Evolutionary conservation across 2,113 vertebrate genomes (phyloP).

Genomic region (Euleptes europaea): DNA sequence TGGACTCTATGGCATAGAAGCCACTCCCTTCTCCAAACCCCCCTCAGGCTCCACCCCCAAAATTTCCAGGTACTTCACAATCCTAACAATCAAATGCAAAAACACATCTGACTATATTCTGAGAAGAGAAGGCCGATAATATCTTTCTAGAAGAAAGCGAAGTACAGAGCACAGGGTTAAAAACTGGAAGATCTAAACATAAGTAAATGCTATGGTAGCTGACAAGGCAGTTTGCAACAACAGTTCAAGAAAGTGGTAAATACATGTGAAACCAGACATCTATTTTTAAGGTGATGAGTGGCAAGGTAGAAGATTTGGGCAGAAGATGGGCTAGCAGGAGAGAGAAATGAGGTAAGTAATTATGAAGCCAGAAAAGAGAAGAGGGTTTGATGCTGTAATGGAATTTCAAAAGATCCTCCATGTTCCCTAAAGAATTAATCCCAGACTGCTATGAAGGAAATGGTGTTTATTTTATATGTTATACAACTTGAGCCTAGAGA

Average conservation of each 20-base stretch:
- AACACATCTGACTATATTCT: background rate
- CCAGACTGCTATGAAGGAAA: no score
- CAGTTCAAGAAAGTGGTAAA: background rate
- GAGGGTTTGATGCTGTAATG: no score
- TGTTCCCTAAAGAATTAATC: no score
- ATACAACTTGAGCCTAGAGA: no score
- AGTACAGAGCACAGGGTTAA: background rate
- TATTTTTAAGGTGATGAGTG: constrained; percentile 2
- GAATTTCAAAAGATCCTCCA: no score
- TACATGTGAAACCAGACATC: background rate
- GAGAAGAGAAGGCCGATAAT: background rate
- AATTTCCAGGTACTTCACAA: no score
- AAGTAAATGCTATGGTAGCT: background rate
- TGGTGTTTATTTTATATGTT: no score
- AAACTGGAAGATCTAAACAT: background rate
- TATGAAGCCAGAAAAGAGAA: background rate
- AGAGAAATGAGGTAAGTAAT: background rate
- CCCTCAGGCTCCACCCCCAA: no score
- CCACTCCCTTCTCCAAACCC: no score
- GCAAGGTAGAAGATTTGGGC: background rate
- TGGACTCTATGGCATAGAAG: no score
- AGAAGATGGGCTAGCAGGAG: background rate
- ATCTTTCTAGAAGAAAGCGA: background rate
- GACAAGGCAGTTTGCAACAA: background rate
- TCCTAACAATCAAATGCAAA: background rate